Base-by-base conservation (phyloP, 1,140 invertebrate species). In the Octopus sinensis region DNA sequence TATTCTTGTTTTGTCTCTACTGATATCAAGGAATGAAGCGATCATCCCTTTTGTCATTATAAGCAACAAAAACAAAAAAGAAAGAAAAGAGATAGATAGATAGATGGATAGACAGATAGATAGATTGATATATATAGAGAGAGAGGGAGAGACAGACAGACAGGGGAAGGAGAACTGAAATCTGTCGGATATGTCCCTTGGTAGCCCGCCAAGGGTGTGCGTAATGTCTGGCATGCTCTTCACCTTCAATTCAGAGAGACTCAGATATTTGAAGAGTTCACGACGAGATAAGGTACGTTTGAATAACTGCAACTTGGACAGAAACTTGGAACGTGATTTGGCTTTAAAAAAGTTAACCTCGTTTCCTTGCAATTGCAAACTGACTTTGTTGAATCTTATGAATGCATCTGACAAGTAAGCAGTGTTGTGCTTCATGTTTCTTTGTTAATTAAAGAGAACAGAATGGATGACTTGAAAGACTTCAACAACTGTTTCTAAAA, bases 291-390 rank as follows among this genome's bases (percentile, higher is more conserved):
- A 2, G 62, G 12, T 68, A 68, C 62, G 62, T 68, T 68, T 68
- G 62, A 68, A 68, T 68, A 68, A 68, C 12, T 68, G 62, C n/a
- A 68, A 68, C 62, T 68, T 68, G 62, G 62, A 68, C 62, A 68
- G 62, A 68, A 68, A 68, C 62, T 1, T 68, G 62, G n/a, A 68
- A n/a, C 12, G 12, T 68, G 62, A 68, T 68, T 68, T 68, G 62
- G n/a, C 12, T 68, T 68, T 68, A n/a, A 68, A 13, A 68, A n/a
- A 3, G 62, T 68, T 68, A 68, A 68, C 62, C 62, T 68, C 62
- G n/a, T 68, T 68, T 68, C 62, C 62, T 68, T 68, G 62, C 62
- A 68, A n/a, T 68, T 68, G 62, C 62, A 68, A 68, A 68, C 1
- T 68, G 62, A 68, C 62, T 68, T 68, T 3, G 62, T 68, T 68